Base-by-base conservation (phyloP, 2,797 vertebrate species). In the Erethizon dorsatum region DNA sequence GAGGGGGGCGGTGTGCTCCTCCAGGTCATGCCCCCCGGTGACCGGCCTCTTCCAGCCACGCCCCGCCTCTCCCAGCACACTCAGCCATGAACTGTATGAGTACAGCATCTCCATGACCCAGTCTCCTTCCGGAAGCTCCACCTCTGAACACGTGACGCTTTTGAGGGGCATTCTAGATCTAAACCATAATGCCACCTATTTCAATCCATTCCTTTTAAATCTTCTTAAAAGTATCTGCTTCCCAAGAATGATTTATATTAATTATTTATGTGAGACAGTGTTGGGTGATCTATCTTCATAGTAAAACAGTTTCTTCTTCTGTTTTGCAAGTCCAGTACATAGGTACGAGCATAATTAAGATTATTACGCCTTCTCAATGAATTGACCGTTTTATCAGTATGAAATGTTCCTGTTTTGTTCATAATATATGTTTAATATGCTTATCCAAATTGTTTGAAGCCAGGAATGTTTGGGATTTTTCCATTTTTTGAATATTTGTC, bases 191-290 rank as follows among this genome's bases (percentile, higher is more conserved):
- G 3, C 31, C 2, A 63, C 17, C 24, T 63, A 24, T 67, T 86
- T 11, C 63, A 37, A 73, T 86, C 18, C 14, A 65, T 92, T 82
- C 45, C 41, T 86, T 92, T 73, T n/a, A 80, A 93, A 79, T 69
- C 22, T 90, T 93, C 59, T 85, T 91, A 73, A 88, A 80, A 77
- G 0, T 15, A 54, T 50, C 41, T 89, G 4, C 83, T 93, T 41
- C 15, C 52, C 28, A 71, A 56, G 45, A 59, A 78, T 69, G 26
- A 83, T 10, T 20, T 17, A 69, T 47, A 37, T 86, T 22, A 57
- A 78, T 75, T 94, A 33, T 93, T 86, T 83, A 77, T 33, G n/a
- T 59, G 75, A 59, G 47, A 82, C 83, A 91, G 57, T 85, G 11
- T 33, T 45, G 47, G 88, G 59, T 83, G 83, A 61, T 75, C 69